phyloP scores from a whole-genome alignment of 2,113 vertebrate genomes.

The Cephalopterus ornatus region DNA sequence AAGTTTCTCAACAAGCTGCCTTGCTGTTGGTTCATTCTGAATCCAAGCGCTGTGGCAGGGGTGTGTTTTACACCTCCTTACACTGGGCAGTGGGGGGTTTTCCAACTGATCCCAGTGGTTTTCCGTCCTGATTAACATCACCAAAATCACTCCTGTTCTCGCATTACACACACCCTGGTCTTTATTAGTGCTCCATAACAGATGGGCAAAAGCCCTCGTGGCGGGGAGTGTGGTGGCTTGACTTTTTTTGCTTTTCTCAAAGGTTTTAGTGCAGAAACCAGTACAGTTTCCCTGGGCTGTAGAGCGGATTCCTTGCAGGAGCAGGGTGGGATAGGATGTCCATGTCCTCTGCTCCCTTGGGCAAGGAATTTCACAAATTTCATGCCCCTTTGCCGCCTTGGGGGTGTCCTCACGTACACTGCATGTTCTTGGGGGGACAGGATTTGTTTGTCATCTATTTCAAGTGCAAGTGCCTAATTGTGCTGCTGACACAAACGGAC shows the following conservation, averaged over 20 bases:
- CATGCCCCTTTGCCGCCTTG: neutral
- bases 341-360: neutral
- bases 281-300: neutral
- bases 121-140: neutral
- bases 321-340: neutral
- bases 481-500: neutral
- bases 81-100: neutral
- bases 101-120: neutral
- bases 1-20: neutral
- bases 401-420: neutral
- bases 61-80: neutral
- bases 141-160: neutral
- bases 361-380: neutral
- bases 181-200: neutral
- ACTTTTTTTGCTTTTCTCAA: neutral
- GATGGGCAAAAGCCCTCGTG: rapidly evolving
- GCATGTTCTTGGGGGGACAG: neutral
- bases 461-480: neutral
- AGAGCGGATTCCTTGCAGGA: neutral
- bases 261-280: neutral
- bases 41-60: neutral
- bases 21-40: neutral
- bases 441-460: neutral
- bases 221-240: neutral
- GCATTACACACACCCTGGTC: neutral